Conservation (phyloP, 2,797 vertebrate species). For the Pseudomugil tenellus region DNA sequence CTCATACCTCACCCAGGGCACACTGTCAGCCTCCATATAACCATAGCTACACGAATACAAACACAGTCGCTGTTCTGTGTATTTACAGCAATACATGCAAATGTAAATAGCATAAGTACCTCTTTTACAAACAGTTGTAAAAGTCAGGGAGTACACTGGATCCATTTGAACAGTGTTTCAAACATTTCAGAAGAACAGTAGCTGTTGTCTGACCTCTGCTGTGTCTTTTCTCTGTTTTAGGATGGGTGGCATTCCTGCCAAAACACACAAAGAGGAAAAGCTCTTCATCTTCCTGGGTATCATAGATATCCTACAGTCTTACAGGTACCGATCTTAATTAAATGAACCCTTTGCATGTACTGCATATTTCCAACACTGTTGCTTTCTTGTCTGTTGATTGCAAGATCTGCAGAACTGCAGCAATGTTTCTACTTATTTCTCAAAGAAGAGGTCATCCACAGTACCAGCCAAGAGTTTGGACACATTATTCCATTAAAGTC, state of each 20-base stretch:
- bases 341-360: background rate
- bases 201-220: slow-evolving; percentile 39
- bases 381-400: background rate
- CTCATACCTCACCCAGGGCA: slow-evolving; percentile 25
- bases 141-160: slow-evolving; percentile 5
- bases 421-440: background rate
- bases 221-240: slow-evolving; percentile 75
- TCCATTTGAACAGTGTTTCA: slow-evolving; percentile 47
- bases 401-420: background rate
- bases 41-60: slow-evolving; percentile 72
- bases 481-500: no score
- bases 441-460: background rate
- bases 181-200: slow-evolving; percentile 12
- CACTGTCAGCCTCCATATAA: slow-evolving; percentile 47
- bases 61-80: slow-evolving; percentile 48
- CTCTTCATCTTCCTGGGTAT: slow-evolving; percentile 96
- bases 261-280: slow-evolving; percentile 93
- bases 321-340: slow-evolving; percentile 84
- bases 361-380: background rate
- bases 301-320: slow-evolving; percentile 98
- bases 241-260: slow-evolving; percentile 98
- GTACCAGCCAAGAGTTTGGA: no score
- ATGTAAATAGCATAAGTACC: slow-evolving; percentile 46
- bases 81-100: slow-evolving; percentile 47
- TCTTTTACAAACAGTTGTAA: slow-evolving; percentile 61